These are phyloP conservation scores for Centropristis striata DNA, from an alignment of 2,113 vertebrate species.

Conservation along the genomic window DNA sequence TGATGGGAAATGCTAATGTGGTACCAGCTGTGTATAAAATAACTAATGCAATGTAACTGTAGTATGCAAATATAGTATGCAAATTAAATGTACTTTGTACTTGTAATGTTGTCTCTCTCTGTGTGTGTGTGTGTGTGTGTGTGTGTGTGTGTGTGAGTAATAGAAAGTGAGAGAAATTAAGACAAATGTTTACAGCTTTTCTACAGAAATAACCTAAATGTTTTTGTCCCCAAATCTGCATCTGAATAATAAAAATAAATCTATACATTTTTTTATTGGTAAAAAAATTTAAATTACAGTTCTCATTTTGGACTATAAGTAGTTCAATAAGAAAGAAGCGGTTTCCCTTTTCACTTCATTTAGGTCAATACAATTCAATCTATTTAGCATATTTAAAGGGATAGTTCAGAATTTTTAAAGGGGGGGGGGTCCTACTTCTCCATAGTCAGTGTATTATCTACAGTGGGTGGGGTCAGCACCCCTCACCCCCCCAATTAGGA, in stretches of 20 bases:
- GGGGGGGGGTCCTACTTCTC: too few species aligned
- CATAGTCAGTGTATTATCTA: too few species aligned
- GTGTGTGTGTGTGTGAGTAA: background rate
- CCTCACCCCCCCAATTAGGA: too few species aligned
- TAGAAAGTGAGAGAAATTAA: too few species aligned
- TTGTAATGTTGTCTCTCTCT: too few species aligned
- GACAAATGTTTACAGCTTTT: too few species aligned
- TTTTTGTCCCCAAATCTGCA: background rate
- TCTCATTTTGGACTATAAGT: background rate
- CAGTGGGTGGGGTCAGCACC: too few species aligned
- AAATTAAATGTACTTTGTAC: constrained; percentile 31
- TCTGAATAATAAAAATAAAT: background rate
- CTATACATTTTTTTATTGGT: too few species aligned
- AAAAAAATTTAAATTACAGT: background rate
- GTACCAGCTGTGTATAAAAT: constrained; percentile 43
- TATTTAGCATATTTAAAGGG: background rate
- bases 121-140: too few species aligned
- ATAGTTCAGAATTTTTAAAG: too few species aligned
- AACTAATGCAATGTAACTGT: constrained; percentile 12
- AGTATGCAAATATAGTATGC: constrained; percentile 28
- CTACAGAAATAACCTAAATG: too few species aligned
- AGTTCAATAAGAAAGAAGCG: background rate
- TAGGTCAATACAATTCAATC: background rate
- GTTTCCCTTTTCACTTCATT: constrained; percentile 10
- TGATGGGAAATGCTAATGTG: constrained; percentile 55